Evolutionary conservation across 2,113 vertebrate species (phyloP), one percentile per base, ranked within the genome.

Genomic region (Aldabrachelys gigantea): DNA sequence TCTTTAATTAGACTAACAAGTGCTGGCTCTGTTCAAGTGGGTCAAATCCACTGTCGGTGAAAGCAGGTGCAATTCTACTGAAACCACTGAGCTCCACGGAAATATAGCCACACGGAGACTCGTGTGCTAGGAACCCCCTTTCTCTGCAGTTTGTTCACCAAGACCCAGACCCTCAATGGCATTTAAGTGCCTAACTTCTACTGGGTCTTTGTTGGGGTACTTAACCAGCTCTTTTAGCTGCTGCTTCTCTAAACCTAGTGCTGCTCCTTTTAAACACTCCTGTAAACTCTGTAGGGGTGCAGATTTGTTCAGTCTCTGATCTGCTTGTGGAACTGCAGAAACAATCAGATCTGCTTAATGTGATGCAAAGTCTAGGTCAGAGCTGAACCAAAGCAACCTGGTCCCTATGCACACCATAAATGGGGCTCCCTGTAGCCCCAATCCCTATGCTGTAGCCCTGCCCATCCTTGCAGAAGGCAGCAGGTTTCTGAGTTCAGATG

Each of bases 1-100:
- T 82, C 83, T 85, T 88, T 27, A 82, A 87, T 82, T 80, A 76
- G 54, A 57, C 69, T 82, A 49, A 86, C 89, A 35, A n/a, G 0
- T 44, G 31, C 59, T 38, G 44, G 59, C 9, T 1, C 1, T 0
- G 0, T 53, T 22, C 27, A 27, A 27, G 12, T 54, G 47, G 38
- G 19, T 12, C 52, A 85, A 79, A 56, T 16, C 4, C 1, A 27
- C 25, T 31, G 16, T 10, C 38, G 21, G 16, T 50, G 38, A 84
- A 95, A 89, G 4, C 38, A 24, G 6, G 6, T 1, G 21, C 59
- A 85, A 62, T 5, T 53, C 79, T 14, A 5, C 56, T 53, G 89
- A 78, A 88, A 25, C 2, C 24, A 44, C 82, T 72, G 21, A n/a
- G 29, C 85, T 79, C 1, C 13, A 22, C 47, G 80, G 47, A 81